Conservation (phyloP, 2,797 vertebrate species). For the Coluber constrictor region DNA sequence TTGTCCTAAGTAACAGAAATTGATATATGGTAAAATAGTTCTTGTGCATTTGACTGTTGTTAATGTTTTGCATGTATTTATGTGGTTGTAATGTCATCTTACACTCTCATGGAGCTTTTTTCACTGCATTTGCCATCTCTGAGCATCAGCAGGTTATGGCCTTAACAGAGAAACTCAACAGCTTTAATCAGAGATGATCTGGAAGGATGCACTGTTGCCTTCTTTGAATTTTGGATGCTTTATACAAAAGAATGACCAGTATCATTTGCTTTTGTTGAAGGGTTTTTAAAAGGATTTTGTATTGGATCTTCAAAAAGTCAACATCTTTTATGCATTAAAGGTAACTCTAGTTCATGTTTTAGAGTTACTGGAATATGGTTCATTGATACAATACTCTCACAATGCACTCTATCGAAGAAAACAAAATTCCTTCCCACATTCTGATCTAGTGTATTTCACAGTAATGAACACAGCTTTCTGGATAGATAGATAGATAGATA, state of each 20-base stretch:
- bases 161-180: slow-evolving; percentile 70
- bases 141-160: slow-evolving; percentile 82
- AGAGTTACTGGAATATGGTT: slow-evolving; percentile 18
- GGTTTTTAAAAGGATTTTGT: not conserved
- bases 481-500: not conserved
- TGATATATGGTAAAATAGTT: slow-evolving; percentile 65
- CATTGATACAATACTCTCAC: slow-evolving; percentile 30
- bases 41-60: slow-evolving; percentile 59
- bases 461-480: slow-evolving; percentile 1
- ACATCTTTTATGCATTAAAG: not conserved
- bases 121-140: slow-evolving; percentile 72
- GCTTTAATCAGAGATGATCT: slow-evolving; percentile 60
- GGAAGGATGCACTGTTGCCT: slow-evolving; percentile 73
- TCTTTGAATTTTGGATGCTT: slow-evolving; percentile 43
- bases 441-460: slow-evolving; percentile 32
- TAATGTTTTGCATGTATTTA: slow-evolving; percentile 73
- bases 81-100: slow-evolving; percentile 67
- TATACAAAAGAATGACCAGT: slow-evolving; percentile 32
- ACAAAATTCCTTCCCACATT: slow-evolving; percentile 19
- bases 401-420: not conserved
- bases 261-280: slow-evolving; percentile 18
- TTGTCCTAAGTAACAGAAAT: slow-evolving; percentile 61
- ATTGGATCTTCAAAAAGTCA: not conserved
- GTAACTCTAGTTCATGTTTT: slow-evolving; percentile 19
- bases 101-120: slow-evolving; percentile 64